Evolutionary conservation across 2,888 invertebrate genomes (phyloP), one percentile per base, ranked within the genome.

Genomic region (Tortrix viridana): DNA sequence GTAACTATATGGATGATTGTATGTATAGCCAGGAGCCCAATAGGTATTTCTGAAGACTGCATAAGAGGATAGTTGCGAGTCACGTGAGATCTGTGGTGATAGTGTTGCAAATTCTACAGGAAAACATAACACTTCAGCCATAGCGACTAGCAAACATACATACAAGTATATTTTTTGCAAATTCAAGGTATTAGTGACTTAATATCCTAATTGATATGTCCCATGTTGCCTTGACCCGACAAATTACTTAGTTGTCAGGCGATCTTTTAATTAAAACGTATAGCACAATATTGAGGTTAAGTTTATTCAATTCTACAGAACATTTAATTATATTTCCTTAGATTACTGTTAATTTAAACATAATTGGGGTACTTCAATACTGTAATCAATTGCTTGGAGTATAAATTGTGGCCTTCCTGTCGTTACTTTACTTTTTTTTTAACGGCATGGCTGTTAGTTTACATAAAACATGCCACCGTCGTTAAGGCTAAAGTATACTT

Each of bases 211-310:
- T 32, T 32, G 32, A 12, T 32, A 32, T 12, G 32, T 12, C 32
- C 14, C 56, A 55, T 50, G 16, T 61, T n/a, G 49, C 56, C 61
- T 56, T 61, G 56, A 61, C 61, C 43, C 37, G 50, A 43, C 32
- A 37, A 61, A 50, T 56, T 46, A 16, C 14, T 14, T 41, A 56
- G 41, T 22, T 53, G 50, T 38, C 44, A 44, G 49, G 43, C 47
- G 18, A 61, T 19, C 9, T 44, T 37, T 56, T 49, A 56, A 61
- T 50, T 38, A 38, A 46, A 19, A 7, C 32, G 20, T 32, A 5
- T 20, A 23, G 18, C 20, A 32, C 9, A 37, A 61, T 50, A 56
- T 56, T 56, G 49, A 56, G 61, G 61, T 56, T 50, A 50, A 61
- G n/a, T 50, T 61, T 9, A 32, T 23, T 44, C 55, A 14, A 49